Evolutionary conservation across 2,888 invertebrate genomes (phyloP), one percentile per base, ranked within the genome.

Genomic region (Scaptomyza polygonia): DNA sequence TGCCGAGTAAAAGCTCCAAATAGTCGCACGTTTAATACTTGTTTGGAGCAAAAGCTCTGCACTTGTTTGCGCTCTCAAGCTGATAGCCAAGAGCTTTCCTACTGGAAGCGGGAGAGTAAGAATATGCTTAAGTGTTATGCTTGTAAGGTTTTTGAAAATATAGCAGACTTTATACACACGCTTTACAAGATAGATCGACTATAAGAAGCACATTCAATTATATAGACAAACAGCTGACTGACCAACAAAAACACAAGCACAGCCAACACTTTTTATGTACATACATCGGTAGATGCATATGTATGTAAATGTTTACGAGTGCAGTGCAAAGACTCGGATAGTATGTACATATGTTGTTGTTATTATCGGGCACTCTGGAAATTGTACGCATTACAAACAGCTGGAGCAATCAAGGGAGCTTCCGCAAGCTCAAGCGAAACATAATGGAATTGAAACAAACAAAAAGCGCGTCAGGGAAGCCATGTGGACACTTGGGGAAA

Each of bases 1-100:
- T 39, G 48, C 51, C 61, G 81, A 78, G 81, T 81, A 86, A 84
- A 83, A 86, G 86, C 81, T 82, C 32, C 47, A 30, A 40, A 51
- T 72, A 58, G 67, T 79, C 65, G 79, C 57, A 52, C 25, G 18
- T 51, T 40, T 57, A 36, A 52, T 42, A 62, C 43, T 66, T 61
- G 18, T 52, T 70, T 76, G 76, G 70, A 73, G 63, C 42, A 71
- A 71, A 80, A 82, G 82, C 86, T 77, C 12, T n/a, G 6, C 57
- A 14, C 21, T 43, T 54, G 25, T 30, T 25, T 42, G 11, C 30
- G 5, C 49, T 16, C 51, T 29, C 70, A 48, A 21, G 12, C 18
- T 32, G 42, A 58, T 2, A 36, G 3, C 9, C 49, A 16, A 18
- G 51, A 36, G 75, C 71, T 68, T 80, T 67, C 43, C 14, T 34